Evolutionary conservation across 2,888 invertebrate genomes (phyloP), one percentile per base, ranked within the genome.

Genomic region (Fabriciana adippe): DNA sequence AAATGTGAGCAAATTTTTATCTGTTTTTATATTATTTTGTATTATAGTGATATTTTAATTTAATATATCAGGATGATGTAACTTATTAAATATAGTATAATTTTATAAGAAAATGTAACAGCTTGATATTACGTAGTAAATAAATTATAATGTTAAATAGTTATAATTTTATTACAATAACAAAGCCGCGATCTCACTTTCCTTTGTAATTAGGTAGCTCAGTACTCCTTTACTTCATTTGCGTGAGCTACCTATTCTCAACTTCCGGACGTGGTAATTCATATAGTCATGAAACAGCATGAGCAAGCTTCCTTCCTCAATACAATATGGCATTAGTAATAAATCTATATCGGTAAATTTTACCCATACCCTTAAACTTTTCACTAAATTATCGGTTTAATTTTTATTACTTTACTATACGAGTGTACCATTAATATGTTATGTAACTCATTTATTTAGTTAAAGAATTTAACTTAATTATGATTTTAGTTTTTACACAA

Each of bases 211-310:
- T 66, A 59, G 26, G 15, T 41, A 8, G 16, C 53, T 31, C 2
- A 57, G 15, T 54, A 59, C 21, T 59, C 65, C 45, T 66, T 53
- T 45, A 54, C 47, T 66, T 35, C 54, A 59, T 59, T 65, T 66
- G 59, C 65, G 65, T 66, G 65, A 65, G 65, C 53, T 53, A 45
- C 65, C 45, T 35, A 56, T 66, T 66, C 57, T 64, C 14, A 47
- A 35, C 31, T 66, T 66, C 65, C 65, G 50, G 65, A 54, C 65
- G 18, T 51, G 35, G 57, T 59, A 59, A 66, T 66, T 66, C 47
- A 56, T 16, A 59, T 48, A 56, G 65, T 66, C 65, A 66, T 66
- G 59, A 66, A 66, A 59, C 47, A 54, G 50, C 35, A 8, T 41
- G n/a, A 68, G 53, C 45, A 55, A 45, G 47, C 51, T 55, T 55